A percentile compares a stretch with the other conserved stretches of the same genome.
These are phyloP conservation scores for Macroglossus sobrinus DNA, from an alignment of 2,113 vertebrate genomes.

Conservation along the genomic window DNA sequence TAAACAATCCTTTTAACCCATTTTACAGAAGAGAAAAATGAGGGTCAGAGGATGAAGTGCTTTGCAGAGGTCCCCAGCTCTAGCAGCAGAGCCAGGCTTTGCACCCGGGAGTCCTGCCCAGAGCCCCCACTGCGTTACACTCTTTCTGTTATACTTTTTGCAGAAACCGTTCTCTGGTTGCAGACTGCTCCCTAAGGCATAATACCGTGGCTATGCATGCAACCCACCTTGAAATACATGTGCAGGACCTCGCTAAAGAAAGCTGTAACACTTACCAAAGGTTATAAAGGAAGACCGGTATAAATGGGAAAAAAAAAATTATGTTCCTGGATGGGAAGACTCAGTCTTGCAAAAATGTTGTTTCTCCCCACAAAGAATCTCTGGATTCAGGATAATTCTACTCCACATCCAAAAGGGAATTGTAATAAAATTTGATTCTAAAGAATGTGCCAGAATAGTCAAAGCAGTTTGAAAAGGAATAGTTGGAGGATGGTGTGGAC, in stretches of 20 bases:
- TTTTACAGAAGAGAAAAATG: not conserved
- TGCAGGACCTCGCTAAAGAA: not conserved
- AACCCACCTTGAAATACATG: not conserved
- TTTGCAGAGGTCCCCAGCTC: not conserved
- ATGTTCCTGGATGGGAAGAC: not conserved
- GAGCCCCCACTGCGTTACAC: not conserved
- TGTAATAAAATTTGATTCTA: not conserved
- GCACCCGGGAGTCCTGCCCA: not conserved
- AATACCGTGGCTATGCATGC: not conserved
- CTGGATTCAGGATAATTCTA: not conserved
- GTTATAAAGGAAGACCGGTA: not conserved
- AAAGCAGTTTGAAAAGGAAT: not conserved
- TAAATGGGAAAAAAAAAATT: too few species aligned
- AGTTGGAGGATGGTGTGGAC: not conserved
- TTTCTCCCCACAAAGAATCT: not conserved
- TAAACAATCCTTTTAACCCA: not conserved
- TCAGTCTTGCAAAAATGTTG: not conserved
- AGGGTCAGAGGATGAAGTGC: not conserved
- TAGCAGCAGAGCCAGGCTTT: not conserved
- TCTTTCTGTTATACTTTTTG: not conserved
- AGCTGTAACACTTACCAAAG: not conserved
- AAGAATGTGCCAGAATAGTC: not conserved
- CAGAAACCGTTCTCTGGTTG: not conserved
- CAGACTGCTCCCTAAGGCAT: not conserved
- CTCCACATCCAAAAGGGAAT: not conserved